These are phyloP conservation scores for Osmerus eperlanus DNA, from an alignment of 2,113 vertebrate genomes.

Conservation along the genomic window DNA sequence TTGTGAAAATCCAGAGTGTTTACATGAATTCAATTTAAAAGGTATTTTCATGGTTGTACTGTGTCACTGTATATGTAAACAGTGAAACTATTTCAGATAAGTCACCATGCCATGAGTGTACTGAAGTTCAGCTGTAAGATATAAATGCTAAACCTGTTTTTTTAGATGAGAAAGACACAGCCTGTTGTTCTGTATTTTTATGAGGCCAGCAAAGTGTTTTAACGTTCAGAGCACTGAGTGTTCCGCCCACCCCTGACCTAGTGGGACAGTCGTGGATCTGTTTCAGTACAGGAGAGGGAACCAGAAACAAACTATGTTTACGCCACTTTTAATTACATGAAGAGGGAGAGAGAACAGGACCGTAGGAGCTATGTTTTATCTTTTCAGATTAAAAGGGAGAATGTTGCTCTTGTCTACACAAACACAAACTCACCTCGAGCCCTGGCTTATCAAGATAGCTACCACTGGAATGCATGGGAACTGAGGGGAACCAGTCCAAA, in stretches of 20 bases:
- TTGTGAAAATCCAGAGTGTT: too few relatives aligned
- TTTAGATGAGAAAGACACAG: too few relatives aligned
- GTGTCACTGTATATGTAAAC: too few relatives aligned
- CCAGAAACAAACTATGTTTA: slow-evolving; percentile 22
- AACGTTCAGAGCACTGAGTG: too few relatives aligned
- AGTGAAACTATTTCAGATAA: too few relatives aligned
- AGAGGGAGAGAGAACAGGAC: slow-evolving; percentile 25
- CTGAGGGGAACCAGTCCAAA: slow-evolving; percentile 34
- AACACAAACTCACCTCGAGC: slow-evolving; percentile 43
- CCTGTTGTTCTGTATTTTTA: too few relatives aligned
- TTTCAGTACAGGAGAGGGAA: background rate
- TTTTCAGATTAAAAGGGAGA: slow-evolving; percentile 24
- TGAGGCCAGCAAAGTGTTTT: too few relatives aligned
- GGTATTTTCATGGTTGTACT: too few relatives aligned
- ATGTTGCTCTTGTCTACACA: slow-evolving; percentile 32
- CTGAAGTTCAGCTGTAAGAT: too few relatives aligned
- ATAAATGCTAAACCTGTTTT: too few relatives aligned
- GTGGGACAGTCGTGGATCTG: background rate
- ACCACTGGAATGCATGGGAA: slow-evolving; percentile 61
- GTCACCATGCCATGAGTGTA: too few relatives aligned
- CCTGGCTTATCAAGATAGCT: slow-evolving; percentile 55
- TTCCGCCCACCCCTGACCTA: background rate
- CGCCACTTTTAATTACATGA: slow-evolving; percentile 14
- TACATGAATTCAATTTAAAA: too few relatives aligned
- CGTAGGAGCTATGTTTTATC: slow-evolving; percentile 31